Evolutionary conservation across 1,140 invertebrate genomes (phyloP), one percentile per base, ranked within the genome.

Genomic region (Drosophila tristis): DNA sequence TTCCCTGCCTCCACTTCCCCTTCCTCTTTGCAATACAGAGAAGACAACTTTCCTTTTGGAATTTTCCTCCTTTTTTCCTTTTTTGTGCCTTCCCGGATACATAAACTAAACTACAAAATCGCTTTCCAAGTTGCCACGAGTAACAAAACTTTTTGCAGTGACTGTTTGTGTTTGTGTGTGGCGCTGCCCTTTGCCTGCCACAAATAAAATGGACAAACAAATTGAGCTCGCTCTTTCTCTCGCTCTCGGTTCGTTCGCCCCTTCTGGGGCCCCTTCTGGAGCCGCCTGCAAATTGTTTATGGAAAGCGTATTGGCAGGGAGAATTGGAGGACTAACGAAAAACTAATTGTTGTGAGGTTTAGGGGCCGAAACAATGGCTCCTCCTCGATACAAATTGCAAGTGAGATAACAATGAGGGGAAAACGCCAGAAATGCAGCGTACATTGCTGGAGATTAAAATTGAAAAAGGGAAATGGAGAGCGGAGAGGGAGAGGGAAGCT

Each of bases 31-130:
- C 53, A 48, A 64, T 76, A 48, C 15, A 23, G 54, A 58, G 35
- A 42, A 73, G 56, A 43, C 43, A 57, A 61, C 35, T 62, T 72
- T 63, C 13, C 65, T 26, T 29, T 45, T 51, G 26, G 25, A 25
- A 13, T 35, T 13, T 39, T 61, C 26, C 6, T 47, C 23, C n/a
- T 8, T 20, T 49, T 20, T 47, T 63, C 44, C 57, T 68, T 62
- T 57, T 56, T 53, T 74, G 20, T 57, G 45, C 25, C 29, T 47
- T 53, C 35, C 13, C 51, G 47, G 43, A 64, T 77, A 66, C 65
- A 78, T 80, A 86, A 86, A 86, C 65, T 81, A 70, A 63, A 72
- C 82, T 64, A 72, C 68, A 75, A 67, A 81, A 86, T 86, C 74
- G 80, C 78, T 87, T 81, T 74, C 51, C 55, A 65, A 79, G 42